Base-by-base conservation (phyloP, 2,797 vertebrate genomes). In the Diglossa cyanea region DNA sequence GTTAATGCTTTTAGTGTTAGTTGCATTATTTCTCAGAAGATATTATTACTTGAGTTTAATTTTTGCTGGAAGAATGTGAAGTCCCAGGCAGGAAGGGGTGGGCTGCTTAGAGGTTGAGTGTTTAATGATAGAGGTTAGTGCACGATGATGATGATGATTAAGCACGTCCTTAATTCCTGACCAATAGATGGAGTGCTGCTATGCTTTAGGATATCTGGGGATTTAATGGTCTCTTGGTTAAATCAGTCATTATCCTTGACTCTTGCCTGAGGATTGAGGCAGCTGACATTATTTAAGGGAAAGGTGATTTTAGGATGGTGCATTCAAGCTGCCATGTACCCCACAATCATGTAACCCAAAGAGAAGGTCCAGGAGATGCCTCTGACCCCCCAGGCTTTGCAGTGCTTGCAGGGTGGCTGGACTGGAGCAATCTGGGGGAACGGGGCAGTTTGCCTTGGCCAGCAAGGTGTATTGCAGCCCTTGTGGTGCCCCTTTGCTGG, bases 181-280 rank as follows among this genome's bases (percentile, higher is more conserved):
- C 96, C 94, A 86, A 93, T 88, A 94, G 91, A 86, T 94, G 90
- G 82, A 94, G 94, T 31, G 71, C 94, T 95, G 90, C 86, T 87
- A 17, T 8, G 53, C 88, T 74, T 86, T 53, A 67, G 88, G 42
- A 88, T 90, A 55, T 93, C 61, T 94, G 50, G 63, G 86, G 88
- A 75, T 94, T 96, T 88, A 90, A 71, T 95, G 53, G 57, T 63
- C 68, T 91, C 92, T 89, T 95, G 68, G 68, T 93, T 92, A 91
- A 93, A 86, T 89, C 53, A 58, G 72, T 93, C 72, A 51, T 95
- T 92, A 95, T 92, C 81, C 72, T 96, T 91, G 72, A 88, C 66
- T 96, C 73, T 91, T 90, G 58, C 65, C 53, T 58, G 50, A 68
- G 81, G 54, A 86, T 57, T 74, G 57, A 76, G 35, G 47, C 74